phyloP scores from a whole-genome alignment of 92 coral and sea anemone species.

The Porites evermanni region DNA sequence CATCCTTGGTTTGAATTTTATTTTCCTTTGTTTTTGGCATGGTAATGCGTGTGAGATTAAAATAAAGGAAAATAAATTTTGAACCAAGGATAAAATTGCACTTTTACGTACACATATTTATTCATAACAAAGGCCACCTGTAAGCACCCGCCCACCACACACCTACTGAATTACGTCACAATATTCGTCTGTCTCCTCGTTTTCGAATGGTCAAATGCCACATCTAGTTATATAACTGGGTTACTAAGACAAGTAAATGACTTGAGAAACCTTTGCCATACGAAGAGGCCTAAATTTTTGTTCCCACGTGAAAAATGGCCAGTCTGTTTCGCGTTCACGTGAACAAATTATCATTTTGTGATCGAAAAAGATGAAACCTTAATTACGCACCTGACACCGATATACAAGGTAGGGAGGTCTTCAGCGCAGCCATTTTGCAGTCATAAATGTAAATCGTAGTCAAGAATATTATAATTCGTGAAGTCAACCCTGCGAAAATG shows the following conservation, averaged over 20 bases:
- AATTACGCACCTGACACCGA: constrained; percentile 21
- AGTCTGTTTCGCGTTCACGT: not conserved
- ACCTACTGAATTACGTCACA: too few relatives aligned
- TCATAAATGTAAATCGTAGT: not conserved
- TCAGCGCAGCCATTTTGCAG: constrained; percentile 30
- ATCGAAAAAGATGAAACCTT: not conserved
- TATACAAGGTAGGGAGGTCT: constrained; percentile 21
- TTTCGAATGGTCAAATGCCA: not conserved
- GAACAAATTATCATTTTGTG: not conserved
- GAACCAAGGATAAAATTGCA: too few relatives aligned
- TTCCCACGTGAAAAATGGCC: too few relatives aligned
- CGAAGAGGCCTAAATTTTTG: not conserved
- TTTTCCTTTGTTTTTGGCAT: too few relatives aligned
- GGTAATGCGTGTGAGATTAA: too few relatives aligned
- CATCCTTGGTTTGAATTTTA: too few relatives aligned
- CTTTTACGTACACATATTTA: too few relatives aligned
- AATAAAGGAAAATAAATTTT: too few relatives aligned
- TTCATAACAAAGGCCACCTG: too few relatives aligned
- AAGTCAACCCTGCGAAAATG: not conserved
- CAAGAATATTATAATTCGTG: not conserved
- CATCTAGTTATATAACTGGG: not conserved
- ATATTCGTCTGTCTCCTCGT: not conserved
- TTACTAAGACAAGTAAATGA: not conserved
- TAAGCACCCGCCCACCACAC: too few relatives aligned
- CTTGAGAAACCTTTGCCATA: not conserved